These are phyloP conservation scores for Pocillopora damicornis DNA, from an alignment of 64 coral and sea anemone genomes.

Conservation along the genomic window DNA sequence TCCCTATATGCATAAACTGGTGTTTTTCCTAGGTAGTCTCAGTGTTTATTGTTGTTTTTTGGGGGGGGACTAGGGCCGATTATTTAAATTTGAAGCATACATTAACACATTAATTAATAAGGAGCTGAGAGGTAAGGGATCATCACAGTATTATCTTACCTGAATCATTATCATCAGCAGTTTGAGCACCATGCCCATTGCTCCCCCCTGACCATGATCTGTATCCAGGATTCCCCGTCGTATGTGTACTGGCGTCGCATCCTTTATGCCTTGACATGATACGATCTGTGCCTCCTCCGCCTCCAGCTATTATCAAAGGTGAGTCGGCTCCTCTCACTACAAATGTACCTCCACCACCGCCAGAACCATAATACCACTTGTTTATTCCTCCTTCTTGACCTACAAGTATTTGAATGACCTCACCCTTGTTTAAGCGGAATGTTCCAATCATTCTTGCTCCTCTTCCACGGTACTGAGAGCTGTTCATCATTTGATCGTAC, in stretches of 20 bases:
- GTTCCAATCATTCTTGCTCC: conserved; percentile 36
- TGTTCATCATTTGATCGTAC: background rate
- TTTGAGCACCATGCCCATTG: background rate
- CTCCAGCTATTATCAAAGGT: conserved; percentile 57
- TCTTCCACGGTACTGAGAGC: conserved; percentile 31
- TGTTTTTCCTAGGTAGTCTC: too few relatives aligned
- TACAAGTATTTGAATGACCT: conserved; percentile 56
- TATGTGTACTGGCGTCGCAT: conserved; percentile 21
- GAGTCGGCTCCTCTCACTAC: conserved; percentile 25
- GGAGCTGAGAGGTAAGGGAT: background rate
- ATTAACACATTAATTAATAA: too few relatives aligned
- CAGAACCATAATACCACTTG: conserved; percentile 14
- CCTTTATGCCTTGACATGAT: background rate
- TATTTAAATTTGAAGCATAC: too few relatives aligned
- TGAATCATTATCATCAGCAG: background rate
- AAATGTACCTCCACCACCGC: conserved; percentile 72
- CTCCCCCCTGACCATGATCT: background rate
- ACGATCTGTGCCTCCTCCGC: conserved; percentile 33
- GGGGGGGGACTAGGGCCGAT: too few relatives aligned
- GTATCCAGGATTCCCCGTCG: background rate
- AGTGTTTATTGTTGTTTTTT: too few relatives aligned
- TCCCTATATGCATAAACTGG: too few relatives aligned
- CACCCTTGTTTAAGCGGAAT: conserved; percentile 2
- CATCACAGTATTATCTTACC: background rate
- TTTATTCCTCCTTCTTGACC: conserved; percentile 69